These are phyloP conservation scores for Coptotermes formosanus DNA, from an alignment of 1,140 invertebrate species.

Conservation along the genomic window DNA sequence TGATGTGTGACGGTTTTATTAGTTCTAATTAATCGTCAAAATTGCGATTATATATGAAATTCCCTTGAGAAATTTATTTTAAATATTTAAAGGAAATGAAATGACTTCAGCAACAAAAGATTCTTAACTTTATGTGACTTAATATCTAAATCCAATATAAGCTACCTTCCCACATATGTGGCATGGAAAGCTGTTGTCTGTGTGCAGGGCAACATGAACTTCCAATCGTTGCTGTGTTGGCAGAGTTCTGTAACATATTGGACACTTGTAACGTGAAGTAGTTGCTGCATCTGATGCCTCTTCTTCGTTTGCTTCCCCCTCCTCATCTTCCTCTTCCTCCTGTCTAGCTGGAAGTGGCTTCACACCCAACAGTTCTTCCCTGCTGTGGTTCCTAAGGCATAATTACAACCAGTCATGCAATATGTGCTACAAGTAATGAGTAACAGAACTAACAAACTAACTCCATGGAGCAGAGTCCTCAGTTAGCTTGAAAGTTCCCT, in stretches of 20 bases:
- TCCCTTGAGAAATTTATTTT: too few species aligned
- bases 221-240: neutral
- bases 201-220: neutral
- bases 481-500: too few species aligned
- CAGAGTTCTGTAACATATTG: neutral
- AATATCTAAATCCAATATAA: too few species aligned
- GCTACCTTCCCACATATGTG: slow-evolving; percentile 1
- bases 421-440: too few species aligned
- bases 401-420: neutral
- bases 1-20: too few species aligned
- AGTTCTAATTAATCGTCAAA: too few species aligned
- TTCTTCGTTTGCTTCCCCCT: neutral
- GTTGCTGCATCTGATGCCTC: neutral
- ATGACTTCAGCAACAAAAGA: too few species aligned
- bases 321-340: neutral
- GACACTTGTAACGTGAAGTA: neutral
- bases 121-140: too few species aligned
- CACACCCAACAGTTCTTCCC: neutral
- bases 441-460: too few species aligned
- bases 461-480: too few species aligned
- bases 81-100: too few species aligned
- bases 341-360: neutral
- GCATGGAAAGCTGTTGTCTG: slow-evolving; percentile 8
- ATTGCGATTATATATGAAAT: too few species aligned
- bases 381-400: neutral